phyloP scores from a whole-genome alignment of 1,140 invertebrate species.

The Stegodyphus mimosarum region DNA sequence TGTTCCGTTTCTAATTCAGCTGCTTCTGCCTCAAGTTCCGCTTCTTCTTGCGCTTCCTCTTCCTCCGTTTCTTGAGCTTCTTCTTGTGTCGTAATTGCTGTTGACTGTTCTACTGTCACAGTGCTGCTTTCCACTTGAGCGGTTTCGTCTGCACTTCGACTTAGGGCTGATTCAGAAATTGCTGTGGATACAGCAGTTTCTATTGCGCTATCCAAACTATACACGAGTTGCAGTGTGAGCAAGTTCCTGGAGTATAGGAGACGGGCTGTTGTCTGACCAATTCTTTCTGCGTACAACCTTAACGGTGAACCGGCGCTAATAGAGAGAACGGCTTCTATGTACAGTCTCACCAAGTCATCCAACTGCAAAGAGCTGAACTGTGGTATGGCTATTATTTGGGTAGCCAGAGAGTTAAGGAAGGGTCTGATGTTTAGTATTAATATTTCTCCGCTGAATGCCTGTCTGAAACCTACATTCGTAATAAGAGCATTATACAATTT shows the following conservation, averaged over 20 bases:
- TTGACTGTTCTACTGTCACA: too few species aligned
- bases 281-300: neutral
- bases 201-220: too few species aligned
- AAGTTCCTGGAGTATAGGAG: neutral
- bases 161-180: too few species aligned
- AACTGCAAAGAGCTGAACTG: too few species aligned
- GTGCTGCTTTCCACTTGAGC: too few species aligned
- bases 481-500: neutral
- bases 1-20: neutral
- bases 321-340: too few species aligned
- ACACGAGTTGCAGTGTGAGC: neutral
- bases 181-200: too few species aligned
- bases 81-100: too few species aligned
- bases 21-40: neutral
- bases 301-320: too few species aligned
- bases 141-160: too few species aligned
- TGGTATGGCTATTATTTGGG: too few species aligned
- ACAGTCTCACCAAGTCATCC: too few species aligned
- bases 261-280: neutral
- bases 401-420: neutral
- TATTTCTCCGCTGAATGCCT: neutral
- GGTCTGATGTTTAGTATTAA: neutral
- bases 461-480: neutral
- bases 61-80: neutral
- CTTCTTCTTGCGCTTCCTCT: neutral